Evolutionary conservation across 2,797 vertebrate genomes (phyloP).

Genomic region (Clarias laeviceps): DNA sequence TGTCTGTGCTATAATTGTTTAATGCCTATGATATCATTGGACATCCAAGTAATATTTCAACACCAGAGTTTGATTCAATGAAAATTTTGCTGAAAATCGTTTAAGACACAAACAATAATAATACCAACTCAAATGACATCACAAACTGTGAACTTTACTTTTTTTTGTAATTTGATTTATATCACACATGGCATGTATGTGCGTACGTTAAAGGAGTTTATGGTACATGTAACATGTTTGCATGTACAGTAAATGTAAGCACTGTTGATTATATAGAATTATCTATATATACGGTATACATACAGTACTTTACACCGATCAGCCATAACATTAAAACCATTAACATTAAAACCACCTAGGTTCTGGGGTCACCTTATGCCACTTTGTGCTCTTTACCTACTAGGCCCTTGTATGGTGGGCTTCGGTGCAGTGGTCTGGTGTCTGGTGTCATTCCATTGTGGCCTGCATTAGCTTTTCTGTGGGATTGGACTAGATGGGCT

Average conservation of each 20-base stretch:
- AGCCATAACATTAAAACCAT: too few relatives aligned
- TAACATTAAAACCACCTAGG: too few relatives aligned
- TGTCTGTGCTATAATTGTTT: not conserved
- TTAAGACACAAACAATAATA: not conserved
- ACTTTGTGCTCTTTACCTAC: too few relatives aligned
- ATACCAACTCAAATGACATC: not conserved
- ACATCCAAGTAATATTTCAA: not conserved
- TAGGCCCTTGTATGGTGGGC: too few relatives aligned
- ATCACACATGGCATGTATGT: not conserved
- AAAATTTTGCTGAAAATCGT: not conserved
- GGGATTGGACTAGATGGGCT: too few relatives aligned
- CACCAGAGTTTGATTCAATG: not conserved
- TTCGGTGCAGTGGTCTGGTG: too few relatives aligned
- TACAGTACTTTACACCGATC: not conserved
- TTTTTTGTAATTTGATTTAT: not conserved
- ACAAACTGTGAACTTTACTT: not conserved
- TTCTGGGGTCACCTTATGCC: too few relatives aligned
- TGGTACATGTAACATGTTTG: not conserved
- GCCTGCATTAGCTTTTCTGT: too few relatives aligned
- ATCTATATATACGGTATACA: not conserved
- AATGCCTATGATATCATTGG: not conserved
- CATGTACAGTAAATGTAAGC: not conserved
- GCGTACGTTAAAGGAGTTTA: not conserved
- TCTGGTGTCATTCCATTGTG: too few relatives aligned
- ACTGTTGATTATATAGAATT: not conserved